Base-by-base conservation (phyloP, 2,888 invertebrate genomes). In the Callyntrura guangdongensis region DNA sequence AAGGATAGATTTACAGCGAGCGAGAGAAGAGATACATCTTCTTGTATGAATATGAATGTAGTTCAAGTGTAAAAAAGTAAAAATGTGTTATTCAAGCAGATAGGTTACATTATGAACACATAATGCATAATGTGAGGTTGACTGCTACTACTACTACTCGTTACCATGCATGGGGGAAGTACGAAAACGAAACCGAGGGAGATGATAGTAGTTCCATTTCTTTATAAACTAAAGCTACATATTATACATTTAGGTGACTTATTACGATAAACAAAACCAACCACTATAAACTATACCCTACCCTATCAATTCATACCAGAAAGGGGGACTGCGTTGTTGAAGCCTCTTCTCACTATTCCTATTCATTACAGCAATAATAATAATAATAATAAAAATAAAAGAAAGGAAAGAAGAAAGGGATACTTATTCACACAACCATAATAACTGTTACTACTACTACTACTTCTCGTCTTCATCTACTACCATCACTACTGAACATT, bases 1-100 rank as follows among this genome's bases (percentile, higher is more conserved):
- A 49, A 74, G 14, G n/a, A 45, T 45, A 69, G 49, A 74, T 49
- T 27, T 22, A 67, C 27, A 72, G 72, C n/a, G 72, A 45, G n/a
- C 27, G n/a, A 36, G 69, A 45, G 14, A 72, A 45, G 8, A 72
- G 12, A 12, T 72, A 49, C 47, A 74, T 72, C 69, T 83, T 49
- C 22, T 84, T 53, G 45, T 69, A 69, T 45, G 69, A 74, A 47
- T 47, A 89, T 89, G 82, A 89, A 89, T 89, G 83, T 83, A 89
- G 89, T 89, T 89, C 89, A 89, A 89, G 89, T 89, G 89, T 89
- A 89, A 89, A 89, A 89, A 72, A 86, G 87, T 81, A 87, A 87
- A 79, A 74, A 64, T 88, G 81, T 88, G 87, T 88, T 88, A 88
- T 88, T 88, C 87, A 88, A 82, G 82, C 69, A 56, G 86, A 88